phyloP scores from a whole-genome alignment of 2,888 invertebrate species.

The Epsilonema sp. region DNA sequence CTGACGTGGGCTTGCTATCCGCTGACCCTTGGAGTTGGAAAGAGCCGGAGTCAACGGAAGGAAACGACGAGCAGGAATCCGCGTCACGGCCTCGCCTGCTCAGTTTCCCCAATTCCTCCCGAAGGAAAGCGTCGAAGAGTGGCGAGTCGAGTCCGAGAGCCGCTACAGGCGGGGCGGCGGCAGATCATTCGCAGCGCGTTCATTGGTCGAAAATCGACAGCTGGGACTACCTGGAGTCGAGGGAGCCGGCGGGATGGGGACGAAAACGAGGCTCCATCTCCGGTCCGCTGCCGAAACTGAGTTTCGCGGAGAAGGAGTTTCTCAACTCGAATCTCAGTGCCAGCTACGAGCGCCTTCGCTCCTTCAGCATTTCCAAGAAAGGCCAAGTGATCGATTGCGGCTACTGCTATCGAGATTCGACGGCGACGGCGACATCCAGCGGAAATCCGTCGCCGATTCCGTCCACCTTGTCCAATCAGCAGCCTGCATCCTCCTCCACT shows the following conservation, averaged over 20 bases:
- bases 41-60: too few species aligned
- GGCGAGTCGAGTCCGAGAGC: too few species aligned
- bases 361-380: background rate
- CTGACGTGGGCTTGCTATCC: too few species aligned
- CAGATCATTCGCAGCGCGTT: too few species aligned
- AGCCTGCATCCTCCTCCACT: background rate
- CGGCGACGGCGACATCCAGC: background rate
- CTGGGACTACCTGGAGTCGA: background rate
- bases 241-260: too few species aligned
- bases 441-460: background rate
- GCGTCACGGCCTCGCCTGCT: background rate
- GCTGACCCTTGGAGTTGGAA: too few species aligned
- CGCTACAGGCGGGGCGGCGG: too few species aligned
- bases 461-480: too few species aligned
- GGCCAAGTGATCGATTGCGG: background rate
- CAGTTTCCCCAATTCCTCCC: background rate
- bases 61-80: too few species aligned
- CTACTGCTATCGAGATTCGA: background rate
- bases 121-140: too few species aligned
- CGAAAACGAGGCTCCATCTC: too few species aligned
- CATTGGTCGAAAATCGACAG: background rate
- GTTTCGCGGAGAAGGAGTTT: conserved; percentile 1
- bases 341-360: background rate
- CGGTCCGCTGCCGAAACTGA: too few species aligned
- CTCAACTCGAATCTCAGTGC: background rate